phyloP scores from a whole-genome alignment of 2,888 invertebrate genomes.

The Ophioninae sp. region DNA sequence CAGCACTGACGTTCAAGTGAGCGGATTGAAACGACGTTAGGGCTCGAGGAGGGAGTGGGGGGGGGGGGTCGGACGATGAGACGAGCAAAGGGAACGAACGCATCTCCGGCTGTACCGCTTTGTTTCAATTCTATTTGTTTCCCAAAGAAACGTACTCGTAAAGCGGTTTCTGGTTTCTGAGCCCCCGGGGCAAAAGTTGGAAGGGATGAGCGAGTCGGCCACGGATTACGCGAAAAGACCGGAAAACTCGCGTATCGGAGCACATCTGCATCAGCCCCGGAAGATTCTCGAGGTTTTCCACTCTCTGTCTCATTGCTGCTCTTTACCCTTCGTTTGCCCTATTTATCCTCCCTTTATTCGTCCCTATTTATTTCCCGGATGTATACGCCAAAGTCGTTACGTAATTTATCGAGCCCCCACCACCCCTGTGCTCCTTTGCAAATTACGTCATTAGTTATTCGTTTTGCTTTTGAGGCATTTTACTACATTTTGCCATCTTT shows the following conservation, averaged over 20 bases:
- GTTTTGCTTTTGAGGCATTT: too few species aligned
- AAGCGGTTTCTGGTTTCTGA: slow-evolving; percentile 23
- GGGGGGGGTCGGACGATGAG: slow-evolving; percentile 14
- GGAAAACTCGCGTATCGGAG: slow-evolving; percentile 56
- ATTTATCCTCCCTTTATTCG: slow-evolving; percentile 18
- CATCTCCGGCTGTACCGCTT: slow-evolving; percentile 54
- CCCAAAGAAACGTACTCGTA: slow-evolving; percentile 69
- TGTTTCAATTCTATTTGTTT: slow-evolving; percentile 78
- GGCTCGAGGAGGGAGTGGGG: slow-evolving; percentile 47
- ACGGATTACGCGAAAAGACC: slow-evolving; percentile 60
- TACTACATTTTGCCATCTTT: too few species aligned
- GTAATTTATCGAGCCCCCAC: slow-evolving; percentile 7
- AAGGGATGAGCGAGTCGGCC: slow-evolving; percentile 54
- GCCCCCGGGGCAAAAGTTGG: slow-evolving; percentile 56
- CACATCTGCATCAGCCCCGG: slow-evolving; percentile 32
- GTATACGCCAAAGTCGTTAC: slow-evolving; percentile 25
- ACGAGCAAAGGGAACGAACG: background rate
- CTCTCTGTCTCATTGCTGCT: slow-evolving; percentile 46
- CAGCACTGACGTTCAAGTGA: slow-evolving; percentile 38
- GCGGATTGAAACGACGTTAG: slow-evolving; percentile 1
- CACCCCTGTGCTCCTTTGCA: background rate
- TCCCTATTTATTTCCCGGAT: slow-evolving; percentile 23
- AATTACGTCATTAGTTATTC: slow-evolving; percentile 9
- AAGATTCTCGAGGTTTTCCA: slow-evolving; percentile 1
- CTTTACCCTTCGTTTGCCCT: slow-evolving; percentile 24